Conservation (phyloP, 2,113 vertebrate genomes). For the Puffinus mauretanicus region DNA sequence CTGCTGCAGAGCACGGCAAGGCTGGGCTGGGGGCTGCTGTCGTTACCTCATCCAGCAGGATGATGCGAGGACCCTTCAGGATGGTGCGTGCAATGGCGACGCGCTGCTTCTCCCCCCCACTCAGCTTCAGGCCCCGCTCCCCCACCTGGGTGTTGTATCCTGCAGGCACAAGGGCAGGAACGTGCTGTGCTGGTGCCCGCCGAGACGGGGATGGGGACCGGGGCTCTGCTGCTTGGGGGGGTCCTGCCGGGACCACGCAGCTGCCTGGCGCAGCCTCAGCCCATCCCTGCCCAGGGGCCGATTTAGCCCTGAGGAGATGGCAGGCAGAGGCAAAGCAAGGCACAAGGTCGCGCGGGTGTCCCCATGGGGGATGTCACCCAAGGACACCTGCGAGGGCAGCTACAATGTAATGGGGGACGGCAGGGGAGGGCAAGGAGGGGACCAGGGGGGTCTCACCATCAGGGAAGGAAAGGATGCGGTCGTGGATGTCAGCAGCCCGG, state of each 20-base stretch:
- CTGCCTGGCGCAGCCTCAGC: neutral
- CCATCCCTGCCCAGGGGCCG: neutral
- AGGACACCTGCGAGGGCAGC: neutral
- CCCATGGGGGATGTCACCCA: neutral
- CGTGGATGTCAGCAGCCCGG: conserved; percentile 87
- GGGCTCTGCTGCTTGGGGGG: neutral
- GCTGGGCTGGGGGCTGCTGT: neutral
- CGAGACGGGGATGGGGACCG: accelerated
- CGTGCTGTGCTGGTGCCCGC: neutral
- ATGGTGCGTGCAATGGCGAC: conserved; percentile 95
- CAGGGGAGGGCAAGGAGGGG: neutral
- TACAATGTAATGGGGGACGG: neutral
- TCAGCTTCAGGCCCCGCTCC: conserved; percentile 93
- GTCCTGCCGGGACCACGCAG: neutral
- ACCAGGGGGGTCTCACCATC: conserved; percentile 74
- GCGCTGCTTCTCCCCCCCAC: conserved; percentile 95
- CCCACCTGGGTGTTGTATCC: conserved; percentile 94
- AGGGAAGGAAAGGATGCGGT: conserved; percentile 85
- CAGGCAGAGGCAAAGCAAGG: neutral
- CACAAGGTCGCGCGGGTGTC: neutral
- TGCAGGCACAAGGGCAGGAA: conserved; percentile 50
- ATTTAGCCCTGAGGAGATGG: neutral
- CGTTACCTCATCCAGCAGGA: conserved; percentile 92
- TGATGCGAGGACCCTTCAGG: conserved; percentile 90
- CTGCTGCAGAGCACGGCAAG: neutral